These are phyloP conservation scores for Stenodema calcarata DNA, from an alignment of 2,888 invertebrate genomes.

Conservation along the genomic window DNA sequence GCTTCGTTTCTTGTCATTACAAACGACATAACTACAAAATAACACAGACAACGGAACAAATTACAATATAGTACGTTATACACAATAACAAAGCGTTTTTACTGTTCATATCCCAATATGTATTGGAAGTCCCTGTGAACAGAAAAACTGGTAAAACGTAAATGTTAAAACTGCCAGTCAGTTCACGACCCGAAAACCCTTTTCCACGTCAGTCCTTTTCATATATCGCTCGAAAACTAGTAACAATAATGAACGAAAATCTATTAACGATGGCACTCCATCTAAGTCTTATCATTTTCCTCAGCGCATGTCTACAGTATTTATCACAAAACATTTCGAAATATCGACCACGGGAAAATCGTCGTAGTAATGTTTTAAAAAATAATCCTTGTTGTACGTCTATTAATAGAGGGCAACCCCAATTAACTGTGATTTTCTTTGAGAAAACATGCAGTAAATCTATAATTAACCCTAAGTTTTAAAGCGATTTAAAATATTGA, in stretches of 20 bases:
- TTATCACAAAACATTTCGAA: neutral
- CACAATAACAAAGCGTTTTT: neutral
- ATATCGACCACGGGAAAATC: neutral
- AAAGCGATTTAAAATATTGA: neutral
- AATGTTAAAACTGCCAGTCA: no score
- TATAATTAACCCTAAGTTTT: neutral
- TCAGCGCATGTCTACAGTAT: neutral
- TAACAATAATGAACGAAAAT: neutral
- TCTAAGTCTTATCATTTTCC: conserved; percentile 12
- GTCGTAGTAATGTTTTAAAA: neutral
- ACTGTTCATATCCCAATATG: neutral
- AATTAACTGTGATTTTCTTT: neutral
- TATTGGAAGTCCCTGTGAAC: neutral
- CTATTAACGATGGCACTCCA: conserved; percentile 26
- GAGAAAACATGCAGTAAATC: neutral
- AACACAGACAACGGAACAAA: neutral
- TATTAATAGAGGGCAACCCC: neutral
- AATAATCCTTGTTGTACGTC: neutral
- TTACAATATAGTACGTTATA: neutral
- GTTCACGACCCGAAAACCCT: no score
- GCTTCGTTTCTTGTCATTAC: neutral
- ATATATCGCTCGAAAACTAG: neutral
- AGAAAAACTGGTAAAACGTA: neutral
- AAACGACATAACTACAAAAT: no score
- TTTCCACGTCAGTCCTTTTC: neutral